Evolutionary conservation across 23 tunicate genomes (phyloP), one percentile per base, ranked within the genome.

Genomic region (Diplosoma virens): DNA sequence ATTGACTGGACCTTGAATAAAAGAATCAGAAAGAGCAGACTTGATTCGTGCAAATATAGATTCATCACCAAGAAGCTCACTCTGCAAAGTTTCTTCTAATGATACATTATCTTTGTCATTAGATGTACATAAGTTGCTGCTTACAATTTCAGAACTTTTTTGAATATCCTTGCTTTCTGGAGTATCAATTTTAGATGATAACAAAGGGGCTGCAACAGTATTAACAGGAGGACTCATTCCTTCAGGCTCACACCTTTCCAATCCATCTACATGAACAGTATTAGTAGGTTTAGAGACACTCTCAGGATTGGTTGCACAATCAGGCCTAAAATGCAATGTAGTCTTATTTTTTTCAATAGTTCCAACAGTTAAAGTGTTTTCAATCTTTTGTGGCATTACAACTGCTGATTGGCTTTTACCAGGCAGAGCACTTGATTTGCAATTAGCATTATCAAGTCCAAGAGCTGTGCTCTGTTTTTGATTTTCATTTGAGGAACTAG

Each of bases 221-320:
- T 48, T 67, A 46, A 82, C 54, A 1, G 87, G 87, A 37, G 80
- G 87, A 52, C 87, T 82, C 87, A 82, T 82, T n/a, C 87, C 87
- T 75, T 82, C 87, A 2, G 87, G 87, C 17, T 73, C 87, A 53
- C 67, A 75, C 47, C 87, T 74, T 47, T 75, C 58, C 0, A 33
- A 25, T 30, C 33, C 30, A 1, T 59, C 70, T 34, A 47, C 16
- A 23, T 72, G 59, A 3, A 47, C 21, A 33, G 75, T 53, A 63
- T 28, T 63, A 16, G 16, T 45, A 17, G 52, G 52, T 35, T 16
- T 67, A 3, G 3, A 3, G 3, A 6, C 52, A 21, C 52, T 52
- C 5, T 16, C 25, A 2, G 2, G 52, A 2, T 3, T 35, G 25
- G 52, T 34, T 24, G 32, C 36, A 27, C 1, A 3, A 27, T 17